Base-by-base conservation (phyloP, 2,888 invertebrate genomes). In the Drosophila hamatofila region DNA sequence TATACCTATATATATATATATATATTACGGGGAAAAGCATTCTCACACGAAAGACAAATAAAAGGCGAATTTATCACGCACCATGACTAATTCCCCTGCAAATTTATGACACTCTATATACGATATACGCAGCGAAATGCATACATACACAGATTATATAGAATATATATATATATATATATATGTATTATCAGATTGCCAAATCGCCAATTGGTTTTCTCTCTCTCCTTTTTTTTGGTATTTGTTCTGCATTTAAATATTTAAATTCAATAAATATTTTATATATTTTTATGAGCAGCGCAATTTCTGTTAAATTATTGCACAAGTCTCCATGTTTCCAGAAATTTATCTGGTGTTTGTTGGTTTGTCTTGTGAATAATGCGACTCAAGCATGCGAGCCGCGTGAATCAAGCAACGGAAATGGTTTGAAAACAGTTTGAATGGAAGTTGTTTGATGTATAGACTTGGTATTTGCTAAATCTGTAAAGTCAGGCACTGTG, bases 31-130 rank as follows among this genome's bases (percentile, higher is more conserved):
- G 58, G 60, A 70, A 80, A 82, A 73, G 63, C 81, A 84, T 88
- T 84, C 88, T 82, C 88, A 88, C 88, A 88, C 84, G 84, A 88
- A 85, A 81, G 81, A 72, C 80, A 87, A 89, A 87, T 89, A 87
- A 87, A 89, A 85, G 81, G 81, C 70, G 73, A 81, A 87, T 87
- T 87, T 89, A 89, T 87, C 85, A 87, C 88, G 89, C 83, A 85
- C 74, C 85, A 77, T 87, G 87, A 87, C 88, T 87, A 89, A 87
- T 87, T 83, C 68, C 30, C 64, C 41, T n/a, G 44, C 41, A 27
- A 72, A 81, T 87, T 87, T 89, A 87, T 80, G 87, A 80, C 84
- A 83, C 69, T 63, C 72, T 78, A 30, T 30, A 30, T 1, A 30
- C 11, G n/a, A 74, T 76, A 80, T 30, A 30, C 30, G 8, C 9